Evolutionary conservation across 2,113 vertebrate species (phyloP).

Genomic region (Melospiza georgiana): DNA sequence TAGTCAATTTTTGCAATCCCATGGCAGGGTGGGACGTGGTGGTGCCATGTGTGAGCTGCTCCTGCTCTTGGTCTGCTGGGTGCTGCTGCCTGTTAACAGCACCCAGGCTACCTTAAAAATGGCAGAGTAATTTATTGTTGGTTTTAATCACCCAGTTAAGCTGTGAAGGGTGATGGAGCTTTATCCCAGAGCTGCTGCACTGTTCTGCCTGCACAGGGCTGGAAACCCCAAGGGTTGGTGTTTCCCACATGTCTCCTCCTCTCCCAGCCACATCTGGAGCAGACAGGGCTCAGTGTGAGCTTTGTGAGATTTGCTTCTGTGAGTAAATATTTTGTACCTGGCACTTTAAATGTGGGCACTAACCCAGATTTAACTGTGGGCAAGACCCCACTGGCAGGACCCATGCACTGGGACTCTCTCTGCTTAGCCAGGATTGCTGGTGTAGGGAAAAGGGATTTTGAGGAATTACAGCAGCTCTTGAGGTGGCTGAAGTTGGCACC

Average conservation of each 20-base stretch:
- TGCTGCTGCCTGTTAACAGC: neutral
- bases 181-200: neutral
- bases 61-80: rapidly evolving
- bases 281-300: neutral
- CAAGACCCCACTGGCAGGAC: neutral
- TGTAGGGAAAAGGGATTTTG: neutral
- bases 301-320: neutral
- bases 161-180: neutral
- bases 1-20: neutral
- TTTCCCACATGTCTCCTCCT: neutral
- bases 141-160: neutral
- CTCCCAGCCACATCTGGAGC: neutral
- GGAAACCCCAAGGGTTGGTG: neutral
- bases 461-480: neutral
- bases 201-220: neutral
- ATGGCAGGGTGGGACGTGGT: rapidly evolving
- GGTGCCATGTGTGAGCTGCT: rapidly evolving
- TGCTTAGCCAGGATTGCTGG: neutral
- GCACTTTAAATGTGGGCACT: neutral
- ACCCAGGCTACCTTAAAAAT: neutral
- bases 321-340: neutral
- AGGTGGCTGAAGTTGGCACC: neutral
- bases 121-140: neutral
- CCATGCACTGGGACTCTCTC: rapidly evolving
- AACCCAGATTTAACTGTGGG: neutral